Percentiles rank a stretch among this genome's conserved stretches.
Evolutionary conservation across 2,797 vertebrate species (phyloP).

Genomic region (Australoheros facetus): DNA sequence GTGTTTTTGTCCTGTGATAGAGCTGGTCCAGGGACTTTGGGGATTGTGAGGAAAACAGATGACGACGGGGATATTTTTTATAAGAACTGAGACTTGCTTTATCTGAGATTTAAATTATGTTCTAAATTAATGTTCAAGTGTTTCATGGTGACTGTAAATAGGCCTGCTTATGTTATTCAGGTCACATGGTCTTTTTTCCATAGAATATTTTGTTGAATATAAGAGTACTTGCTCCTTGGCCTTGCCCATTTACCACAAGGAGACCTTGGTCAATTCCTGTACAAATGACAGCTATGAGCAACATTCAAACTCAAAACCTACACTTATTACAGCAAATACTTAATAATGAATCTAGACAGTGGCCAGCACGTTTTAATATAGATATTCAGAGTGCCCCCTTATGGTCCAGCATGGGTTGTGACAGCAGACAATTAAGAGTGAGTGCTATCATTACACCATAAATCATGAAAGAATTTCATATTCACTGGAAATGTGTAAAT

Average conservation of each 20-base stretch:
- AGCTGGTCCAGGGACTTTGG: background rate
- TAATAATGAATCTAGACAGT: constrained; percentile 7
- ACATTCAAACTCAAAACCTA: constrained; percentile 22
- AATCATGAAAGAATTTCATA: constrained; percentile 8
- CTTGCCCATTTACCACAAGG: constrained; percentile 26
- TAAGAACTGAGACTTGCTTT: background rate
- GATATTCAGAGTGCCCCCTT: constrained; percentile 44
- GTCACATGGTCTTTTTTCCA: constrained; percentile 13
- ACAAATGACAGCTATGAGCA: constrained; percentile 18
- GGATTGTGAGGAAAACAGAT: background rate
- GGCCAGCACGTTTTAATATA: constrained; percentile 16
- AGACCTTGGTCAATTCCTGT: background rate
- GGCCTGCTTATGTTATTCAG: constrained; percentile 20
- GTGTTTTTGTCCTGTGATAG: background rate
- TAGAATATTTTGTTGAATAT: background rate
- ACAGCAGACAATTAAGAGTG: constrained; percentile 41
- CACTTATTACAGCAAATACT: background rate
- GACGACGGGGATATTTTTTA: background rate
- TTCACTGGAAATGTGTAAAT: constrained; percentile 5
- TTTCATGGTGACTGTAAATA: constrained; percentile 12
- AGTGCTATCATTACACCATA: constrained; percentile 19
- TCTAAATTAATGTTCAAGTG: constrained; percentile 19
- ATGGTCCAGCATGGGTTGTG: constrained; percentile 16
- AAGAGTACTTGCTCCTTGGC: background rate
- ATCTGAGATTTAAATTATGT: background rate